Evolutionary conservation across 2,113 vertebrate species (phyloP), one percentile per base, ranked within the genome.

Genomic region (Nothobranchius kuhntae): DNA sequence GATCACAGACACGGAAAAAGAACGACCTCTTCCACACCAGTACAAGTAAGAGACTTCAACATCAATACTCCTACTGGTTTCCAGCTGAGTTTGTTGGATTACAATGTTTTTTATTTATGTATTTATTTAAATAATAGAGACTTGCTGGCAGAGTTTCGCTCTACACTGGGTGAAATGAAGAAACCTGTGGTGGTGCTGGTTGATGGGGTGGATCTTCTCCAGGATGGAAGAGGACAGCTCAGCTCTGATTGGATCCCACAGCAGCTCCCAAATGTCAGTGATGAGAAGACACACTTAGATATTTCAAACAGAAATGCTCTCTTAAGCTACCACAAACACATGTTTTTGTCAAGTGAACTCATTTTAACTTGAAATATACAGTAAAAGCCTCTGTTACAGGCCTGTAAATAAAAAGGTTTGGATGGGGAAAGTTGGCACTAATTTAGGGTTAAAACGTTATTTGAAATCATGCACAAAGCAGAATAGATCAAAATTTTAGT

Each of bases 161-260:
- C 88, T 9, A 80, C 70, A 2, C 73, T 90, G 21, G 83, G 64
- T 4, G 72, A 80, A 9, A 10, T 36, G 26, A 83, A 84, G 12
- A 77, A 78, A 45, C 77, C 86, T 40, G 81, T 96, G 35, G 90
- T 91, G 13, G 52, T 97, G 70, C 64, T 96, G 7, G 53, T 96
- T 0, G 95, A 97, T 14, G 95, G 94, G 4, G 93, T 89, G 0
- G 95, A 96, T 73, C 83, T 84, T 4, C 54, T 95, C 9, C 89
- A 74, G 13, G 91, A 93, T 7, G 68, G 73, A 51, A 78, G 71
- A 26, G 93, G 92, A 44, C 93, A 91, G 56, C 76, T 85, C 9
- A 85, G 75, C 80, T 95, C 91, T 59, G 95, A 95, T 40, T 97
- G 95, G 95, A 93, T 97, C 36, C 95, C 95, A 7, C 89, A 92